Evolutionary conservation across 2,797 vertebrate species (phyloP).

Genomic region (Luscinia megarhynchos): DNA sequence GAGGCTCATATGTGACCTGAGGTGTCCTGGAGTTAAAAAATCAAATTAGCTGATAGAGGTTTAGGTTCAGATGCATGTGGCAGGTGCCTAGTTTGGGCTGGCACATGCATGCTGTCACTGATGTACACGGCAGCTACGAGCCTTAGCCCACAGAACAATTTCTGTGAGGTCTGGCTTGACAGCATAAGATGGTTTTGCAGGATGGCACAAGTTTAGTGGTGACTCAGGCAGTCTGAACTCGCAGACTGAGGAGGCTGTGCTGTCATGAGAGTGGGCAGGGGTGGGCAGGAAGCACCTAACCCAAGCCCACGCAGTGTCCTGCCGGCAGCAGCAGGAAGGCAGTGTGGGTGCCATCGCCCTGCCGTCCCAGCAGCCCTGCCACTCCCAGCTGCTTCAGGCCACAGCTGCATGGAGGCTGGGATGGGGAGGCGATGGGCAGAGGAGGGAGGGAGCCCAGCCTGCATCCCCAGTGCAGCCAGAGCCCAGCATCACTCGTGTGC

Average conservation of each 20-base stretch:
- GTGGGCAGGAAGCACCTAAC: background rate
- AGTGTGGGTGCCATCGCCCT: background rate
- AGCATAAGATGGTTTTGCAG: background rate
- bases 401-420: background rate
- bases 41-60: background rate
- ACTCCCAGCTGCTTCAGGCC: background rate
- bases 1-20: background rate
- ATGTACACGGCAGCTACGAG: accelerated
- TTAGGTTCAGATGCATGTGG: background rate
- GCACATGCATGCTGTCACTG: accelerated
- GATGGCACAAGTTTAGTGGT: background rate
- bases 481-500: background rate
- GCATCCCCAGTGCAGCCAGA: background rate
- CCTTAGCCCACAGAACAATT: background rate
- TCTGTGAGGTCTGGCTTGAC: background rate
- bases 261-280: background rate
- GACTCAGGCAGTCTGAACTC: background rate
- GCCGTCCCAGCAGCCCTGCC: background rate
- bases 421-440: background rate
- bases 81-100: background rate
- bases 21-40: background rate
- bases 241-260: background rate
- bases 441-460: background rate
- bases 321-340: background rate
- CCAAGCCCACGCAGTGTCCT: background rate